These are phyloP conservation scores for Mus caroli DNA, from an alignment of 2,797 vertebrate genomes.

Conservation along the genomic window DNA sequence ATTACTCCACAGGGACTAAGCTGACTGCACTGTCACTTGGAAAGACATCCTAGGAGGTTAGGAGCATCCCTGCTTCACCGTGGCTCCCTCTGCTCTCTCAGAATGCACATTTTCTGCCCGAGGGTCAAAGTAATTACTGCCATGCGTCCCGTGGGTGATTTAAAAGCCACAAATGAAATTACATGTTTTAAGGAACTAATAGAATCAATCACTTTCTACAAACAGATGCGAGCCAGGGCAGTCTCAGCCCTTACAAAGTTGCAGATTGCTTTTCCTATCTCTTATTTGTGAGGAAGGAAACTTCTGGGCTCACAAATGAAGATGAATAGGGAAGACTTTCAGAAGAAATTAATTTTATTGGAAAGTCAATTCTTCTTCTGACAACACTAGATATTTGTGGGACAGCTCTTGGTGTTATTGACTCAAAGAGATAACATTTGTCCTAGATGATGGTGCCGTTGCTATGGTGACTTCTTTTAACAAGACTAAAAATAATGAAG, in stretches of 20 bases:
- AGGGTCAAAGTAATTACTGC: slow-evolving; percentile 44
- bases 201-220: slow-evolving; percentile 66
- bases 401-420: slow-evolving; percentile 63
- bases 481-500: slow-evolving; percentile 75
- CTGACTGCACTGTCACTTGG: background rate
- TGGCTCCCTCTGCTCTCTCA: background rate
- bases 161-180: slow-evolving; percentile 47
- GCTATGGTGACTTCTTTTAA: slow-evolving; percentile 77
- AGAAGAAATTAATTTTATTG: slow-evolving; percentile 71
- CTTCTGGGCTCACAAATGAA: slow-evolving; percentile 58
- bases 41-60: background rate
- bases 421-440: slow-evolving; percentile 76
- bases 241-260: slow-evolving; percentile 34
- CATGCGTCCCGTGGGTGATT: background rate
- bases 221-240: slow-evolving; percentile 18
- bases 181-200: slow-evolving; percentile 57
- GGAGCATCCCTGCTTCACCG: background rate
- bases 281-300: background rate
- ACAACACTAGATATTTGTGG: slow-evolving; percentile 66
- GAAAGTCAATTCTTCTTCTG: slow-evolving; percentile 64
- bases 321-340: slow-evolving; percentile 54
- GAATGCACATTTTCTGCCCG: slow-evolving; percentile 28
- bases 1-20: background rate
- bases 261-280: slow-evolving; percentile 35
- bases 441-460: slow-evolving; percentile 71